A percentile compares a stretch with the other conserved stretches of the same genome.
Evolutionary conservation across 2,888 invertebrate species (phyloP).

Genomic region (Caenorhabditis drosophilae): DNA sequence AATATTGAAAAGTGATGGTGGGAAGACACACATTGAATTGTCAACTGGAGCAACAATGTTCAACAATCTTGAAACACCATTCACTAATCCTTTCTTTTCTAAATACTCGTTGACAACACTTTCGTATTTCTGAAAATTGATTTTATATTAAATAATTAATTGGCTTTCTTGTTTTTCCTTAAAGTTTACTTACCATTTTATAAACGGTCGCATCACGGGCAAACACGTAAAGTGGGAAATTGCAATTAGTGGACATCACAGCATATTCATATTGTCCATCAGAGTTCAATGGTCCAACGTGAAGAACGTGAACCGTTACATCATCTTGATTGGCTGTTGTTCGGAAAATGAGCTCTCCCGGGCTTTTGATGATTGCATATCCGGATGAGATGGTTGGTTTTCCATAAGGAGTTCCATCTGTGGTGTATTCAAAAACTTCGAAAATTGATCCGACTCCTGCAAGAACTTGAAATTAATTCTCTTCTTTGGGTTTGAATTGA

Average conservation of each 20-base stretch:
- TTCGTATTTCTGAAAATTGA: slow-evolving; percentile 59
- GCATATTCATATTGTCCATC: slow-evolving; percentile 67
- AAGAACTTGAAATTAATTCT: slow-evolving; percentile 1
- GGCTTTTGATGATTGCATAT: slow-evolving; percentile 67
- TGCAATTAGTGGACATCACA: slow-evolving; percentile 69
- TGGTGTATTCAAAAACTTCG: slow-evolving; percentile 69
- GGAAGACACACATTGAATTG: slow-evolving; percentile 68
- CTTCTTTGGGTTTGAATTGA: slow-evolving; percentile 4
- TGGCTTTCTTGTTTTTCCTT: too few relatives aligned
- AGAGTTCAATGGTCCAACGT: slow-evolving; percentile 62
- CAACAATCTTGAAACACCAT: slow-evolving; percentile 66
- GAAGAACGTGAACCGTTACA: slow-evolving; percentile 67
- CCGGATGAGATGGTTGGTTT: slow-evolving; percentile 68
- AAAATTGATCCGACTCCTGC: slow-evolving; percentile 60
- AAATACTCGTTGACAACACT: slow-evolving; percentile 58
- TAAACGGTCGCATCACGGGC: slow-evolving; percentile 67
- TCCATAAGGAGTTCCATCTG: slow-evolving; percentile 69
- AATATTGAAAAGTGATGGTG: slow-evolving; percentile 67
- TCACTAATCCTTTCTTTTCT: slow-evolving; percentile 66
- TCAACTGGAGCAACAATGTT: slow-evolving; percentile 69
- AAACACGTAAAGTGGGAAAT: slow-evolving; percentile 69
- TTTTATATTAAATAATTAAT: slow-evolving; percentile 1
- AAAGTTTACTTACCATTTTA: slow-evolving; percentile 64
- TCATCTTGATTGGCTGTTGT: slow-evolving; percentile 68
- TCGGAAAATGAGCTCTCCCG: slow-evolving; percentile 68